Conservation (phyloP, 2,797 vertebrate genomes). For the Eurystomus glaucurus region DNA sequence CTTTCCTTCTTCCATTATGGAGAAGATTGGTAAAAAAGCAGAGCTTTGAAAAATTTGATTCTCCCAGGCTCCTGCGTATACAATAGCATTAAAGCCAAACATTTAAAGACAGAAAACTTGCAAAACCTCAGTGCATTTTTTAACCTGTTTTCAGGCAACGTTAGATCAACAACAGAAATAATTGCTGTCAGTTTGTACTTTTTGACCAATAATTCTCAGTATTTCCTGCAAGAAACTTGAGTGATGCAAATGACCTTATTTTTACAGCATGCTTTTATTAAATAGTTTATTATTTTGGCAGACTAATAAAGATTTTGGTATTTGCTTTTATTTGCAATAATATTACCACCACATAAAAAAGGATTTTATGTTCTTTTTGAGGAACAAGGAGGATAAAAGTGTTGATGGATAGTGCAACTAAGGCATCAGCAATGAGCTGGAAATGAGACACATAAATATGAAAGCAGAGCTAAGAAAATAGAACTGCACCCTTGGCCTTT, state of each 20-base stretch:
- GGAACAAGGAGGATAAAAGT: constrained; percentile 94
- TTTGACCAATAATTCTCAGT: constrained; percentile 87
- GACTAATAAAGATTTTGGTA: constrained; percentile 94
- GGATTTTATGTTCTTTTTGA: constrained; percentile 95
- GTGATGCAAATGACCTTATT: constrained; percentile 93
- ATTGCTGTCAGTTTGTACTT: constrained; percentile 85
- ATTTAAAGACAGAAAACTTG: constrained; percentile 78
- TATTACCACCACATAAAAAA: constrained; percentile 94
- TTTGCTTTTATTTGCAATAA: constrained; percentile 94
- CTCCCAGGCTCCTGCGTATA: constrained; percentile 4
- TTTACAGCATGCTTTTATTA: constrained; percentile 94
- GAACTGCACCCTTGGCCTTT: constrained; percentile 97
- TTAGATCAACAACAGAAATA: constrained; percentile 81
- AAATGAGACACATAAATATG: constrained; percentile 99
- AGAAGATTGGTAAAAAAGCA: constrained; percentile 43
- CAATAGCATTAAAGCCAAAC: constrained; percentile 63
- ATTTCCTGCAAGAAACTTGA: constrained; percentile 86
- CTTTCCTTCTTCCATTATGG: neutral
- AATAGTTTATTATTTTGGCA: constrained; percentile 94
- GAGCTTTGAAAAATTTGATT: constrained; percentile 55
- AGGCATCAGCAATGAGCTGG: constrained; percentile 95
- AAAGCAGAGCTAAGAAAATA: constrained; percentile 91
- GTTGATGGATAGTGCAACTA: constrained; percentile 94
- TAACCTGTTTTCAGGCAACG: constrained; percentile 67
- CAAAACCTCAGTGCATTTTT: constrained; percentile 75